phyloP scores from a whole-genome alignment of 2,113 vertebrate genomes.

The Tyto alba region DNA sequence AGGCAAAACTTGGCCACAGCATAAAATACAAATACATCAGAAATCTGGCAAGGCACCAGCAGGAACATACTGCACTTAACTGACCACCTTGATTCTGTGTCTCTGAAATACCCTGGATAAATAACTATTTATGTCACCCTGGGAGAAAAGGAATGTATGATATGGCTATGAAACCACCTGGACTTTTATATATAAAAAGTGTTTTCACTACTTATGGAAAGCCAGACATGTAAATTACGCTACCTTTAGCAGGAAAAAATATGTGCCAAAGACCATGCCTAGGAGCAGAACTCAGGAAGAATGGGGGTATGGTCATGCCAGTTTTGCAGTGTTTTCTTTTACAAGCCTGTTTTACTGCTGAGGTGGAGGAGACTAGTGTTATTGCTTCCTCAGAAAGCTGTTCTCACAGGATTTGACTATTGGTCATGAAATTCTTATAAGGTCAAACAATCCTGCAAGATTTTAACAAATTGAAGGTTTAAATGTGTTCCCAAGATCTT shows the following conservation, averaged over 20 bases:
- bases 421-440: slow-evolving; percentile 33
- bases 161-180: slow-evolving; percentile 53
- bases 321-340: slow-evolving; percentile 47
- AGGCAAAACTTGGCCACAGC: neutral
- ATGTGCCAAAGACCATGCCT: slow-evolving; percentile 48
- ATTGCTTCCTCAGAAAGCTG: slow-evolving; percentile 56
- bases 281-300: slow-evolving; percentile 37
- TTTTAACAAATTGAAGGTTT: neutral
- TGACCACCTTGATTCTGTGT: slow-evolving; percentile 7
- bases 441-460: slow-evolving; percentile 11
- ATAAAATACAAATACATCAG: neutral
- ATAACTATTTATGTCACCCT: slow-evolving; percentile 48
- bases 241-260: slow-evolving; percentile 25
- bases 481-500: neutral
- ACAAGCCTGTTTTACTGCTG: slow-evolving; percentile 59
- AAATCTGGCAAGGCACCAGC: neutral
- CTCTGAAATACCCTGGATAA: slow-evolving; percentile 40
- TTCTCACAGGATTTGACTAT: slow-evolving; percentile 38
- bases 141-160: slow-evolving; percentile 60
- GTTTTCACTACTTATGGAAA: slow-evolving; percentile 57
- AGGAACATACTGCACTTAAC: slow-evolving; percentile 17
- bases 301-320: slow-evolving; percentile 49
- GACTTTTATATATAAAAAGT: slow-evolving; percentile 54
- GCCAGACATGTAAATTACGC: slow-evolving; percentile 60
- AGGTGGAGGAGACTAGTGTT: slow-evolving; percentile 8